Evolutionary conservation across 2,113 vertebrate genomes (phyloP).

Genomic region (Centrocercus urophasianus): DNA sequence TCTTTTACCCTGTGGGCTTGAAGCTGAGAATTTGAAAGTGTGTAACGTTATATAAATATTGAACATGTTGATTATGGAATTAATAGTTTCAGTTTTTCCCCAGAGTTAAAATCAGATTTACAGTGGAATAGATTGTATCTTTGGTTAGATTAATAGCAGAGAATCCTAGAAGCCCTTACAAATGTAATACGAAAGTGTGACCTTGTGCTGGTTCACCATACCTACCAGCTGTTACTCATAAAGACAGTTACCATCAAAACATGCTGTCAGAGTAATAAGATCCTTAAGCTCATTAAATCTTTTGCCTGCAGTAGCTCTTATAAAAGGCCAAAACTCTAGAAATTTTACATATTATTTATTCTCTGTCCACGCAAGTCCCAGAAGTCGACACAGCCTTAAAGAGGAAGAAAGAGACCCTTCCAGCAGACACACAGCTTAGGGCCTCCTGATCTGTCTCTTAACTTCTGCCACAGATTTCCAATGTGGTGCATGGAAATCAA

Average conservation of each 20-base stretch:
- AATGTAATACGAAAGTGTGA: neutral
- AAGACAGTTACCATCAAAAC: neutral
- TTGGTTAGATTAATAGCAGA: neutral
- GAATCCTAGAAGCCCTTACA: neutral
- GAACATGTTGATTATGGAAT: neutral
- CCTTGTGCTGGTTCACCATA: neutral
- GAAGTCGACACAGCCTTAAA: neutral
- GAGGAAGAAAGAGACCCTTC: neutral
- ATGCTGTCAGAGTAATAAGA: neutral
- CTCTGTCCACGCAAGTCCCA: neutral
- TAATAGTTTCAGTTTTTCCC: neutral
- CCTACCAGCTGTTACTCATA: neutral
- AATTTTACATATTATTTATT: neutral
- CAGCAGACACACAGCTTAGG: neutral
- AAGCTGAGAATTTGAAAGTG: neutral
- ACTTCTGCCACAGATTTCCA: neutral
- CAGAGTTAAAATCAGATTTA: neutral
- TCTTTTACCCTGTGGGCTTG: accelerated
- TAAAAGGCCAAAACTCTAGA: neutral
- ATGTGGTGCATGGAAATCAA: neutral
- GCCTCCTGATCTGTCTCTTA: neutral
- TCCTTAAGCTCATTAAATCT: neutral
- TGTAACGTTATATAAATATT: neutral
- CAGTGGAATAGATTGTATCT: neutral
- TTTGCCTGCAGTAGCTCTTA: neutral